A percentile compares a stretch with the other conserved stretches of the same genome.
phyloP scores from a whole-genome alignment of 2,797 vertebrate species.

The Acrocephalus scirpaceus region DNA sequence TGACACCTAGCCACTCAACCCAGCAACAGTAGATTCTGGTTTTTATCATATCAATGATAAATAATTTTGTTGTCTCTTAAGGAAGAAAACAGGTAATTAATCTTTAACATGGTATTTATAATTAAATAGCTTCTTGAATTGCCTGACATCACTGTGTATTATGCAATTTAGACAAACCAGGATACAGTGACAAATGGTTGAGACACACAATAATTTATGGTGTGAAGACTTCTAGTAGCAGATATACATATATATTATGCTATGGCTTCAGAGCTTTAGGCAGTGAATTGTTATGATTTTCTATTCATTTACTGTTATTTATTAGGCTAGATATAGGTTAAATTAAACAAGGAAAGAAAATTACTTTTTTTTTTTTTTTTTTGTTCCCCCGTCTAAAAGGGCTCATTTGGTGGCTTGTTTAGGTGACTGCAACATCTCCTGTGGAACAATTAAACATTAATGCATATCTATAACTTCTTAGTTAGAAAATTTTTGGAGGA shows the following conservation, averaged over 20 bases:
- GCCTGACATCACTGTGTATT: not conserved
- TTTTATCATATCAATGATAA: not conserved
- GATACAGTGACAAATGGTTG: not conserved
- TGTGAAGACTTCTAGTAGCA: not conserved
- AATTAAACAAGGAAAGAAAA: not conserved
- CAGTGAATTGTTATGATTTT: not conserved
- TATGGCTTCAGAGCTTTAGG: rapidly evolving
- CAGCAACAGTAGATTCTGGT: not conserved
- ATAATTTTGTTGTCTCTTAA: not conserved
- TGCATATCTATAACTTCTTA: not conserved
- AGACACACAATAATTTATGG: not conserved
- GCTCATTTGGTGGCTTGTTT: not conserved
- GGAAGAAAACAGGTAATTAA: not conserved
- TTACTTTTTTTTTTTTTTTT: not conserved
- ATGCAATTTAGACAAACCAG: not conserved
- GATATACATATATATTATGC: not conserved
- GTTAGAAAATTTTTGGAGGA: not conserved
- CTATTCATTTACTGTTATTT: not conserved
- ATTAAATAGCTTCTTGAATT: not conserved
- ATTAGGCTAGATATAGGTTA: not conserved
- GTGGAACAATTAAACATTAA: not conserved
- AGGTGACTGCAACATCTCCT: not conserved
- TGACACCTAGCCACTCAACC: not conserved
- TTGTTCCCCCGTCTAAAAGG: rapidly evolving
- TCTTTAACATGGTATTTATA: not conserved